These are phyloP conservation scores for Odontothrips loti DNA, from an alignment of 2,888 invertebrate genomes.

Conservation along the genomic window DNA sequence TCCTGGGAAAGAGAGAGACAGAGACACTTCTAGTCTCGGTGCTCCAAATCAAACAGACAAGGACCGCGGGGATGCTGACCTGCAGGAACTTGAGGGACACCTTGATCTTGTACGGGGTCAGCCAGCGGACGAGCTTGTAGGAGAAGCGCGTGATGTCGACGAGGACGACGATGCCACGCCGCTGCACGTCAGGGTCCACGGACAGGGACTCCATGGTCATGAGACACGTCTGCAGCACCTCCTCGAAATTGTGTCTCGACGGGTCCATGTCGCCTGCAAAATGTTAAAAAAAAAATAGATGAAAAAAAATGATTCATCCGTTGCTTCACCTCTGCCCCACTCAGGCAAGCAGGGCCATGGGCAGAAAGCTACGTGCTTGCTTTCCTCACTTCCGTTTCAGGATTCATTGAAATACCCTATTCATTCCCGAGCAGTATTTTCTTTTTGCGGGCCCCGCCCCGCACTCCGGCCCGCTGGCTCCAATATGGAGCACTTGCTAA, in stretches of 20 bases:
- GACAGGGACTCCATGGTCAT: constrained; percentile 40
- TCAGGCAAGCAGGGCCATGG: too few species aligned
- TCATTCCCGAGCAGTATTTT: too few species aligned
- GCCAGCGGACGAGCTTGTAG: constrained; percentile 46
- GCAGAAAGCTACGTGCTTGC: too few species aligned
- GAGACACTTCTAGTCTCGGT: neutral
- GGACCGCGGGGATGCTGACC: constrained; percentile 31
- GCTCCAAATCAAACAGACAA: too few species aligned
- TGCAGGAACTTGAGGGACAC: constrained; percentile 36
- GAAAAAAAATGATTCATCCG: too few species aligned
- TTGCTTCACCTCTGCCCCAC: too few species aligned
- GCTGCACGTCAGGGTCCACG: constrained; percentile 43
- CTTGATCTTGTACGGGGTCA: constrained; percentile 37
- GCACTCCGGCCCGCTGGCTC: too few species aligned
- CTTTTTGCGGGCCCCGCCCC: too few species aligned
- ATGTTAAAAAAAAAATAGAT: neutral
- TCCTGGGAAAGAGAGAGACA: constrained; percentile 41
- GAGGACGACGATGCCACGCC: constrained; percentile 44
- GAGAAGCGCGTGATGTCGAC: constrained; percentile 48
- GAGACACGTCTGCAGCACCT: constrained; percentile 42
- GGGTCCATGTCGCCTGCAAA: neutral
- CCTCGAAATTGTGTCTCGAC: constrained; percentile 40
- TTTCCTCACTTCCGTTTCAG: too few species aligned
- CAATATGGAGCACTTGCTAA: too few species aligned
- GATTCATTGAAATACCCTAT: too few species aligned